A percentile compares a stretch with the other conserved stretches of the same genome.
phyloP scores from a whole-genome alignment of 2,888 invertebrate species.

The Meteorus colon region DNA sequence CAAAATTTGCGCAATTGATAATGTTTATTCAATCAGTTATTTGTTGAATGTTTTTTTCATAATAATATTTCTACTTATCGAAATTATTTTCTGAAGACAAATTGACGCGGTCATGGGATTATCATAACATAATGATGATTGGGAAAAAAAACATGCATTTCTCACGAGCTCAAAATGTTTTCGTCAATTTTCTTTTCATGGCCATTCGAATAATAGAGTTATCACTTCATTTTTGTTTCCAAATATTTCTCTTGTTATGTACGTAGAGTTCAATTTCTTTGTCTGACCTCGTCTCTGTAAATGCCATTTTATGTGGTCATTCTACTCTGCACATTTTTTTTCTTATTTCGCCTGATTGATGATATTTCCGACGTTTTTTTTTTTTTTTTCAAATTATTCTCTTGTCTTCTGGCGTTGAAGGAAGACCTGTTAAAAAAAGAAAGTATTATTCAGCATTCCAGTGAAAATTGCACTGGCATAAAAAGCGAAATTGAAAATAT shows the following conservation, averaged over 20 bases:
- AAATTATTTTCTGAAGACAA: background rate
- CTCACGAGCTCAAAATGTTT: too few species aligned
- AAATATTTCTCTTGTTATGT: too few species aligned
- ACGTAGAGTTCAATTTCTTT: background rate
- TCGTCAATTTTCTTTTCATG: background rate
- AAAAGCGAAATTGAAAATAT: background rate
- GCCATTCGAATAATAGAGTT: background rate
- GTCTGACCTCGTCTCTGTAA: background rate
- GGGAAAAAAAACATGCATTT: too few species aligned
- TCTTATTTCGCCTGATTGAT: background rate
- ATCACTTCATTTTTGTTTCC: background rate
- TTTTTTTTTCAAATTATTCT: slow-evolving; percentile 47
- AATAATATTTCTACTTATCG: too few species aligned
- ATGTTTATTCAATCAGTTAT: background rate
- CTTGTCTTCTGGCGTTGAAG: slow-evolving; percentile 54
- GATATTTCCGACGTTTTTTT: slow-evolving; percentile 44
- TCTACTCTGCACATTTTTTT: background rate
- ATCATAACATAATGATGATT: too few species aligned
- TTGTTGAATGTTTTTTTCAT: background rate
- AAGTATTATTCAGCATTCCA: background rate
- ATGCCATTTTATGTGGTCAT: background rate
- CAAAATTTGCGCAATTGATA: background rate
- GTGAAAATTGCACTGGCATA: background rate
- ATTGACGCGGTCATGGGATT: background rate
- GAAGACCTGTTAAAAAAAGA: slow-evolving; percentile 49